Conservation (phyloP, 2,113 vertebrate genomes). For the Poicephalus gulielmi region DNA sequence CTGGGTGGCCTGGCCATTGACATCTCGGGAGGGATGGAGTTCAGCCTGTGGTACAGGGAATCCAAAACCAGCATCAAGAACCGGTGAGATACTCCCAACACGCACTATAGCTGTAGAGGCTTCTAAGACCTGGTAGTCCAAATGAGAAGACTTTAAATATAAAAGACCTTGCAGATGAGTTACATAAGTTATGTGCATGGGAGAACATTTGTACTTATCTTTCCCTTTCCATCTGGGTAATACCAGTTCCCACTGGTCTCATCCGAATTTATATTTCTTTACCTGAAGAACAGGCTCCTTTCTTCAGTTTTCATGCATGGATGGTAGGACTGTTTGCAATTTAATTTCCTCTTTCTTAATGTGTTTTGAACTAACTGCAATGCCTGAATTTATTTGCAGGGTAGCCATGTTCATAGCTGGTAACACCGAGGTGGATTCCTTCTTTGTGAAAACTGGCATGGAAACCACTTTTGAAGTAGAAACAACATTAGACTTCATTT, state of each 20-base stretch:
- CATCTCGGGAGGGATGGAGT: conserved; percentile 96
- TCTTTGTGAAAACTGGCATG: conserved; percentile 85
- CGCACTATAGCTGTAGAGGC: not conserved
- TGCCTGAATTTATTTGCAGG: conserved; percentile 69
- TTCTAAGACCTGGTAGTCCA: not conserved
- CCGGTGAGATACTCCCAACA: conserved; percentile 76
- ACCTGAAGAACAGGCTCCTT: not conserved
- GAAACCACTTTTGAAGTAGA: conserved; percentile 87
- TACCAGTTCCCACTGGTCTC: not conserved
- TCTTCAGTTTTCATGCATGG: not conserved
- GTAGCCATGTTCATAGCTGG: conserved; percentile 80
- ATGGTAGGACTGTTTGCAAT: not conserved
- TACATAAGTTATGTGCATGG: not conserved
- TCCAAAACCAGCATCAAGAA: conserved; percentile 96
- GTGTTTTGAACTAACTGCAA: not conserved
- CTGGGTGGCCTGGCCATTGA: conserved; percentile 92
- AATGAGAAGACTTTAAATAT: not conserved
- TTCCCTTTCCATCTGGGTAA: not conserved
- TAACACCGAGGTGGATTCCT: conserved; percentile 86
- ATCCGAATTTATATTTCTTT: not conserved
- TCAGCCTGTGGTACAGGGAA: conserved; percentile 98
- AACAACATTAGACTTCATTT: conserved; percentile 86
- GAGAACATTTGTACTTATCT: not conserved
- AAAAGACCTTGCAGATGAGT: not conserved
- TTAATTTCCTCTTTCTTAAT: not conserved